Base-by-base conservation (phyloP, 2,888 invertebrate species). In the Chaetogeoica ovagalla region DNA sequence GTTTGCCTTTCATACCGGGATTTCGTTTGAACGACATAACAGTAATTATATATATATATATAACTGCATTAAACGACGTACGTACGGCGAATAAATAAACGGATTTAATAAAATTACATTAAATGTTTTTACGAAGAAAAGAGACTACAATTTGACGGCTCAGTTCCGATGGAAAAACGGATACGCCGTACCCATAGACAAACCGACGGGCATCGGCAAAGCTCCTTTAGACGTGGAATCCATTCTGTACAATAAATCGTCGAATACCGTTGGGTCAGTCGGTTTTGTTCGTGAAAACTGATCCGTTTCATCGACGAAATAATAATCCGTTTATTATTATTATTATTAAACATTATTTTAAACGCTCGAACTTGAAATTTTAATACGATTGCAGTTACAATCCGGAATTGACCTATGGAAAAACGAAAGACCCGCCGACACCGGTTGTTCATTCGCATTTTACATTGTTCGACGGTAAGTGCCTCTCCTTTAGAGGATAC, bases 401-500 rank as follows among this genome's bases (percentile, higher is more conserved):
- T 84, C 92, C 92, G 0, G 90, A 91, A 0, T 86, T 92, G 83
- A 92, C 91, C 0, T 93, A 93, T 84, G 92, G 92, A 5, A 87
- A 91, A n/a, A 89, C 90, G 69, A 90, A 90, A 85, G 88, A 89
- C 75, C 87, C 89, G 17, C 88, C 89, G 0, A 85, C 89, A 37
- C 89, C 90, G 0, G 89, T 89, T 17, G 91, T 91, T 83, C 85
- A 90, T 8, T 93, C 93, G 0, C 90, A 91, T 85, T 93, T 89
- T 86, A 92, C 90, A 0, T 87, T 90, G 63, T 92, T 91, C 84
- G 92, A 92, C 84, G 91, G 92, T 84, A 91, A 94, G 85, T 92
- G 93, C 84, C 88, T 96, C 43, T 91, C 91, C 82, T 95, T 95
- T 86, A 90, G 90, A 82, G 95, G 91, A 0, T 96, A 92, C 87